Percentiles rank a stretch among this genome's conserved stretches.
Evolutionary conservation across 2,113 vertebrate genomes (phyloP).

Genomic region (Pelobates fuscus): DNA sequence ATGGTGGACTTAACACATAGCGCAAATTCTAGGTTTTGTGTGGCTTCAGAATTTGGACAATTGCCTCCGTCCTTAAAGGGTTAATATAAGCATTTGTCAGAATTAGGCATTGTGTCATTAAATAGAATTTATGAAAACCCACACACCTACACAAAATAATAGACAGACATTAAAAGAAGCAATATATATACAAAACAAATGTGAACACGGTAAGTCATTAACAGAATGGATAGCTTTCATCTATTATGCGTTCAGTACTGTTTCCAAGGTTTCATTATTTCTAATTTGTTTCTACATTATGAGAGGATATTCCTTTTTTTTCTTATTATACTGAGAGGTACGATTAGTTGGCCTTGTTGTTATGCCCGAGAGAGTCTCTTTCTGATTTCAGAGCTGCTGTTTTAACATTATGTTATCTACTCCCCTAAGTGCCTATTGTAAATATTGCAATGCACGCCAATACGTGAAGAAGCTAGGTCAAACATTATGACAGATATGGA

Average conservation of each 20-base stretch:
- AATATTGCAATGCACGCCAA: slow-evolving; percentile 24
- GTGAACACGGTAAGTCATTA: background rate
- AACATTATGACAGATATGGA: slow-evolving; percentile 30
- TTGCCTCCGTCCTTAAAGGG: no score
- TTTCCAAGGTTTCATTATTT: background rate
- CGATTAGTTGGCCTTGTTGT: slow-evolving; percentile 33
- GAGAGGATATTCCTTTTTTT: slow-evolving; percentile 5
- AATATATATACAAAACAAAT: no score
- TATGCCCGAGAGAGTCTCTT: slow-evolving; percentile 15
- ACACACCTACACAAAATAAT: no score
- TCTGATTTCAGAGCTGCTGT: slow-evolving; percentile 11
- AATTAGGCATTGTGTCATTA: no score
- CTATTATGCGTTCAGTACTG: background rate
- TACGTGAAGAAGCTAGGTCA: slow-evolving; percentile 7
- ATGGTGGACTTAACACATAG: no score
- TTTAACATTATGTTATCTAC: slow-evolving; percentile 22
- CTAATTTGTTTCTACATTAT: slow-evolving; percentile 1
- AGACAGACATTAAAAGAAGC: no score
- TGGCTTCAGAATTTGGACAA: no score
- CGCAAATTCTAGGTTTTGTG: no score
- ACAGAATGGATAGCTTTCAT: background rate
- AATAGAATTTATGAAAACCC: no score
- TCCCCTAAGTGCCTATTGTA: slow-evolving; percentile 24
- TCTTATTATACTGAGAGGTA: slow-evolving; percentile 1
- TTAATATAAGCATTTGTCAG: no score